Evolutionary conservation across 2,888 invertebrate genomes (phyloP), one percentile per base, ranked within the genome.

Genomic region (Epistrophe grossulariae): DNA sequence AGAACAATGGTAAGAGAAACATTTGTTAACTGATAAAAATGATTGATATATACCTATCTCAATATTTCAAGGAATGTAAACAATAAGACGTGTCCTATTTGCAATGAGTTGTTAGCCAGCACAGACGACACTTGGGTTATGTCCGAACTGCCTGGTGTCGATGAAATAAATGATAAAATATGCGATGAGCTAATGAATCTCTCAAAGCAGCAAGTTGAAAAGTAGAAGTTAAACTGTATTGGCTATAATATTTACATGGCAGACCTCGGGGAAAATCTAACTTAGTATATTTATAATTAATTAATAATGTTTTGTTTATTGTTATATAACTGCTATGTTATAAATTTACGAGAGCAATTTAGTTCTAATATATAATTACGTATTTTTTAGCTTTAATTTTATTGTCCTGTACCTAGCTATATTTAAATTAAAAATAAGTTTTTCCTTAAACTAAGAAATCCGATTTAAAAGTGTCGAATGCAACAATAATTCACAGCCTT

Each of bases 11-110:
- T 95, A 92, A 91, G 77, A 50, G 6, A 28, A 15, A 15, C 8
- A 17, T 15, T 48, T 50, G n/a, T 10, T 11, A 19, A 50, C 9
- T 13, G 4, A n/a, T 6, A 24, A 35, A 35, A 35, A 35, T 35
- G 35, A 35, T 35, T 35, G 7, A 35, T 31, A 4, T 17, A 10
- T 7, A 35, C 24, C 24, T 35, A 35, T 35, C 35, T 59, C 17
- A 31, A 55, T 5, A 4, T 71, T 71, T 88, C 91, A 90, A 96
- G 95, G 95, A 95, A 95, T 92, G 94, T 94, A n/a, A 93, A 94
- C 87, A 94, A 95, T 90, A 95, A 95, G 90, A 95, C 95, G 0
- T 96, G 96, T 90, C 96, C 96, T 0, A 94, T 96, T 80, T 96
- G 96, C 90, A 94, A 95, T 70, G 95, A 95, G 89, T 93, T 93